Percentiles rank a stretch among this genome's conserved stretches.
Conservation (phyloP, 2,888 invertebrate species). For the Stratiomys singularior region DNA sequence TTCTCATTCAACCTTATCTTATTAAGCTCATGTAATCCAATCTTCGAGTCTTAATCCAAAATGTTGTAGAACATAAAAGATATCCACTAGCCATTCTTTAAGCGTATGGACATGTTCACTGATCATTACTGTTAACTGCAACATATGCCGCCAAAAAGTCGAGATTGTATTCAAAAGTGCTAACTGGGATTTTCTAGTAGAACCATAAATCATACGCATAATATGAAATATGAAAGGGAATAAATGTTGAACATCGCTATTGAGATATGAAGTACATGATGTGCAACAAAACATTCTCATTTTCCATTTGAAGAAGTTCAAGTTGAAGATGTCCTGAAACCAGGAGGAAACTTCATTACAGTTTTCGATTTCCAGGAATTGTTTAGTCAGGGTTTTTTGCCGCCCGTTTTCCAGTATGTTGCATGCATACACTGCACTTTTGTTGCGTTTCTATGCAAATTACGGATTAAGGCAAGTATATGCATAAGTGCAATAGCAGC, state of each 20-base stretch:
- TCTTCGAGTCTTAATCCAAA: constrained; percentile 6
- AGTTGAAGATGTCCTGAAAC: not conserved
- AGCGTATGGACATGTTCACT: not conserved
- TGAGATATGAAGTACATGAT: constrained; percentile 43
- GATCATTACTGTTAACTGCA: constrained; percentile 11
- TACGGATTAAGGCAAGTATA: too few relatives aligned
- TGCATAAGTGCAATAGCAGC: too few relatives aligned
- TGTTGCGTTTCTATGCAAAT: too few relatives aligned
- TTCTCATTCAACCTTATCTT: not conserved
- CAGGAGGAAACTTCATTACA: not conserved
- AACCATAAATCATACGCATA: constrained; percentile 29
- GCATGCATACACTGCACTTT: too few relatives aligned
- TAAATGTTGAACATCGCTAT: constrained; percentile 37
- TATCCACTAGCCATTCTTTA: not conserved
- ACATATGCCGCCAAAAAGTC: not conserved
- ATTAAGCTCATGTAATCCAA: constrained; percentile 6
- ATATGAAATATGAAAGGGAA: constrained; percentile 41
- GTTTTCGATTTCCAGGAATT: not conserved
- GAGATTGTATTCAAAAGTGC: constrained; percentile 29
- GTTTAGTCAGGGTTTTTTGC: not conserved
- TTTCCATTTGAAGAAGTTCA: not conserved
- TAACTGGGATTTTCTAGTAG: constrained; percentile 34
- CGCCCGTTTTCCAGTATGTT: too few relatives aligned
- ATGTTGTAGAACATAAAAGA: constrained; percentile 21
- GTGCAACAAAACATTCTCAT: constrained; percentile 35